Conservation (phyloP, 2,888 invertebrate genomes). For the Artemia sp. region DNA sequence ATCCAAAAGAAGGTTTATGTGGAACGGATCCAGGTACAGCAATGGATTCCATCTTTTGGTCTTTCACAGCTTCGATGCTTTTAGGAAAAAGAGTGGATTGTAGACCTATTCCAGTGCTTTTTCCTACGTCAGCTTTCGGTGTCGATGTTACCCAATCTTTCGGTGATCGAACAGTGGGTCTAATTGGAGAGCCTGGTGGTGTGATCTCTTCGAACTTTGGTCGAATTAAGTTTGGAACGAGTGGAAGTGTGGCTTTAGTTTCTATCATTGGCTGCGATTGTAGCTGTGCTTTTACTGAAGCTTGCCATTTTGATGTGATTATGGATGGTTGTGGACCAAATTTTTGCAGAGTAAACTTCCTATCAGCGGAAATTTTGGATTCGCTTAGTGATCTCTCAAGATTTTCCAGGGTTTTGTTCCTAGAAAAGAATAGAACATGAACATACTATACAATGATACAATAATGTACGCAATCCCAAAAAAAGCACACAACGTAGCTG, state of each 20-base stretch:
- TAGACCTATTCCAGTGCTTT: too few species aligned
- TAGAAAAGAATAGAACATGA: not conserved
- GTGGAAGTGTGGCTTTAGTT: not conserved
- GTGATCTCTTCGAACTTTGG: conserved; percentile 6
- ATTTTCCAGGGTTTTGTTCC: not conserved
- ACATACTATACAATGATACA: too few species aligned
- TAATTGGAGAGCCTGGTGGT: not conserved
- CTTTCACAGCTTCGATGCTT: too few species aligned
- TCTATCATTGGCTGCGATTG: conserved; percentile 2
- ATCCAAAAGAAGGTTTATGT: too few species aligned
- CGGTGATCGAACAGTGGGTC: not conserved
- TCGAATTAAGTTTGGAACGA: not conserved
- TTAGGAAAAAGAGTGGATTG: too few species aligned
- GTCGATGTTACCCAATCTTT: not conserved
- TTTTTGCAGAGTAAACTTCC: not conserved
- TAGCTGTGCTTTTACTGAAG: not conserved
- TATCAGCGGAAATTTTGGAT: not conserved
- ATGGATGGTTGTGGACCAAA: not conserved
- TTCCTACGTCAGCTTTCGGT: not conserved
- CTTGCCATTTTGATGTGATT: not conserved
- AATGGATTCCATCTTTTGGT: too few species aligned
- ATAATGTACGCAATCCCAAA: too few species aligned
- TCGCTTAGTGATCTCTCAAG: conserved; percentile 7
- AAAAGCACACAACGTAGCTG: too few species aligned
- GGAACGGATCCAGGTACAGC: too few species aligned